phyloP scores from a whole-genome alignment of 2,797 vertebrate genomes.

The Anguilla megastoma region DNA sequence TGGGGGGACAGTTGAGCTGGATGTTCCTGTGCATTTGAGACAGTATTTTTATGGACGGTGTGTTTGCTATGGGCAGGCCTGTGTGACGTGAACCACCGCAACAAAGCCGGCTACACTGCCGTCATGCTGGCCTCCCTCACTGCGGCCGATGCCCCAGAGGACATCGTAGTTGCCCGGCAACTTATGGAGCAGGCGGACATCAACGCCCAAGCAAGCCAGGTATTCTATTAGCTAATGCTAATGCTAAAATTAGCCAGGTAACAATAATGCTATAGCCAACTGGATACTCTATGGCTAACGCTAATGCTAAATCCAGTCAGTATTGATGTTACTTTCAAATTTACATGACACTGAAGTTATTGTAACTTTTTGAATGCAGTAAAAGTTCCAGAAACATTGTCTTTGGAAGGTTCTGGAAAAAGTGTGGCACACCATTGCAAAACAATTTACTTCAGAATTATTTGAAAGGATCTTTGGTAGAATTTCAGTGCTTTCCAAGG shows the following conservation, averaged over 20 bases:
- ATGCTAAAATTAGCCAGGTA: constrained; percentile 68
- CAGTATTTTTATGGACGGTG: not conserved
- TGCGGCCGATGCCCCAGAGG: constrained; percentile 73
- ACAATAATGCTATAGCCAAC: not conserved
- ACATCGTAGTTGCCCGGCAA: constrained; percentile 86
- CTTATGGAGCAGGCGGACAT: constrained; percentile 85
- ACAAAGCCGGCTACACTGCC: constrained; percentile 87
- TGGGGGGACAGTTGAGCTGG: too few relatives aligned
- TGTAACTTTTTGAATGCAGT: not conserved
- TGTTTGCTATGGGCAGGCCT: constrained; percentile 66
- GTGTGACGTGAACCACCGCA: constrained; percentile 83
- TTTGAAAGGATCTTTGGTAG: not conserved
- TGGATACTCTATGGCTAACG: not conserved
- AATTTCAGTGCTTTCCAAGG: not conserved
- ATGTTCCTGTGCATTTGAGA: not conserved
- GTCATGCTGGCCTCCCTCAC: constrained; percentile 91
- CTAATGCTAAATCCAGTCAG: not conserved
- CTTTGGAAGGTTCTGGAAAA: too few relatives aligned
- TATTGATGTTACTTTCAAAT: not conserved
- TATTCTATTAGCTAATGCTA: constrained; percentile 43
- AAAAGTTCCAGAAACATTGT: not conserved
- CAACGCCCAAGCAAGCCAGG: constrained; percentile 63
- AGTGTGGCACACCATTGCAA: too few relatives aligned
- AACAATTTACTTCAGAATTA: too few relatives aligned
- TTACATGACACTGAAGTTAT: not conserved